Conservation (phyloP, 2,113 vertebrate species). For the Carettochelys insculpta region DNA sequence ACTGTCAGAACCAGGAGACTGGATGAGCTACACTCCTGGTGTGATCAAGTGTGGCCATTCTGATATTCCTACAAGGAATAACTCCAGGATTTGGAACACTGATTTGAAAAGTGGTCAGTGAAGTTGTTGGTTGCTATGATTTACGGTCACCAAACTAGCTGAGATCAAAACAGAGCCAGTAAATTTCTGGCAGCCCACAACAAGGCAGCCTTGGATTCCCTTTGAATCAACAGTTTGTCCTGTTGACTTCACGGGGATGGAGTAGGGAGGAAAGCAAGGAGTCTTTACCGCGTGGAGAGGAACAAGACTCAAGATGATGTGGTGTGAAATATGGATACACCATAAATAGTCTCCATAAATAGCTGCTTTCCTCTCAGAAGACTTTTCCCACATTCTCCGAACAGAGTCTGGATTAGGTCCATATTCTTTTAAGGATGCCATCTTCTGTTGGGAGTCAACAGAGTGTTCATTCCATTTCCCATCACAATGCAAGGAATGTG, state of each 20-base stretch:
- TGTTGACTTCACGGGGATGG: not conserved
- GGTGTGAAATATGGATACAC: fast-evolving
- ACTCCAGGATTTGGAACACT: not conserved
- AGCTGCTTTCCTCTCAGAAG: not conserved
- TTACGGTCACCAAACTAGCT: not conserved
- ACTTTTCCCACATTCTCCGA: not conserved
- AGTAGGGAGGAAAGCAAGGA: not conserved
- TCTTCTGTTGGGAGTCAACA: conserved; percentile 31
- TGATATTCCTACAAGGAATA: not conserved
- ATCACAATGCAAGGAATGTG: conserved; percentile 13
- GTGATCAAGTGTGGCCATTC: not conserved
- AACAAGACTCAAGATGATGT: not conserved
- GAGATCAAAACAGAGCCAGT: not conserved
- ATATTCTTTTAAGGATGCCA: not conserved
- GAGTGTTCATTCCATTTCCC: conserved; percentile 37
- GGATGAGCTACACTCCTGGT: not conserved
- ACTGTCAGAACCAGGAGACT: not conserved
- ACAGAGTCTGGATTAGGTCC: not conserved
- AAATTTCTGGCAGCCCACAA: not conserved
- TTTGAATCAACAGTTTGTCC: not conserved
- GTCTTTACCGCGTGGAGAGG: not conserved
- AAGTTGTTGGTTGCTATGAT: not conserved
- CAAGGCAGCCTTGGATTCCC: not conserved
- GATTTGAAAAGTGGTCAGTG: not conserved
- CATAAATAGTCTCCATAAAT: not conserved